These are phyloP conservation scores for Vandiemenella viatica DNA, from an alignment of 2,888 invertebrate species.

Conservation along the genomic window DNA sequence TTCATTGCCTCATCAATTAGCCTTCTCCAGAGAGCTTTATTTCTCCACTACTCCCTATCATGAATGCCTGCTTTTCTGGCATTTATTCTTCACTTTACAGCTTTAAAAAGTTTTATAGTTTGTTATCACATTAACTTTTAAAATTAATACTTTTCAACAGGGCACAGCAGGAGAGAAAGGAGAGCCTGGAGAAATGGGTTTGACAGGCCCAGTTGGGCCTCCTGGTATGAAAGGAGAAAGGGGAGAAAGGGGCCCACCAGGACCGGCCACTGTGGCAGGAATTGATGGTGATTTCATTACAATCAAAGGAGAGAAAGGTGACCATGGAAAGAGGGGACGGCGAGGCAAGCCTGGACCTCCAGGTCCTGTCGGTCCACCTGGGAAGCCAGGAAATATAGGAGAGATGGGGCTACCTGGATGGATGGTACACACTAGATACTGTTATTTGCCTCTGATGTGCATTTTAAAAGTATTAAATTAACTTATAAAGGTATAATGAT, in stretches of 20 bases:
- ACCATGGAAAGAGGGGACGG: conserved; percentile 56
- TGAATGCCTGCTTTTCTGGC: too few species aligned
- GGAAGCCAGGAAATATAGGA: conserved; percentile 48
- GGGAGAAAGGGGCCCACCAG: conserved; percentile 20
- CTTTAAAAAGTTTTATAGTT: too few species aligned
- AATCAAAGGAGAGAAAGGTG: conserved; percentile 40
- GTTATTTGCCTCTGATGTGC: not conserved
- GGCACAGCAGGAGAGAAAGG: conserved; percentile 52
- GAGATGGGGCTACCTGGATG: conserved; percentile 64
- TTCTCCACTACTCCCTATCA: too few species aligned
- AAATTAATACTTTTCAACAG: conserved; percentile 8
- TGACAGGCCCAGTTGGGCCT: conserved; percentile 18
- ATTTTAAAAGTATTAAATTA: not conserved
- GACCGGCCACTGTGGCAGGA: conserved; percentile 23
- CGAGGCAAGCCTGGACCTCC: conserved; percentile 43
- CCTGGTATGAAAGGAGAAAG: conserved; percentile 16
- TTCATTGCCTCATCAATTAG: too few species aligned
- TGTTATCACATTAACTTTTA: not conserved
- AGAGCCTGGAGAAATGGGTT: conserved; percentile 44
- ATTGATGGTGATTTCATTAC: conserved; percentile 27
- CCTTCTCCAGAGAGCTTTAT: too few species aligned
- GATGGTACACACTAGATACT: conserved; percentile 65
- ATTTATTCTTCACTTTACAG: too few species aligned
- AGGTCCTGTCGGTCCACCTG: conserved; percentile 50
- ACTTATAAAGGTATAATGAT: too few species aligned